Base-by-base conservation (phyloP, 2,797 vertebrate genomes). In the Microchirus variegatus region DNA sequence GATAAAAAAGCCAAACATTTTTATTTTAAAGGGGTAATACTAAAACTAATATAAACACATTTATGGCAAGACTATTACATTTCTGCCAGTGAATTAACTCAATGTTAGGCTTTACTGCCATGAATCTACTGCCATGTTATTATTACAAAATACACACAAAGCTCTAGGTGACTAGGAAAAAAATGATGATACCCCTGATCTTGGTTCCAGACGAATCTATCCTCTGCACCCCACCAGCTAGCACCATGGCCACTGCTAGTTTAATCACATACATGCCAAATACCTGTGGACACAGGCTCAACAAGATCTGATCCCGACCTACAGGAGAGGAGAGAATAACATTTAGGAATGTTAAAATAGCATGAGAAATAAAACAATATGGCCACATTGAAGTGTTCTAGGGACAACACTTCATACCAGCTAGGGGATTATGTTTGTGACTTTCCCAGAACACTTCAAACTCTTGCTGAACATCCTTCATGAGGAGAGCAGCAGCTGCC, bases 231-330 rank as follows among this genome's bases (percentile, higher is more conserved):
- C 97, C 97, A n/a, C 97, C 97, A 53, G 97, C 95, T 73, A 99
- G 86, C 57, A 98, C 95, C 96, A 99, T 93, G 42, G 95, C 95
- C 65, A 99, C 95, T 0, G 97, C 95, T 77, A 99, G 68, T 88
- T 99, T 99, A 56, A 99, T 93, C 45, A 97, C 87, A 76, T 97
- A 99, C 93, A 99, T 92, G 35, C 97, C 97, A 84, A 97, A 99
- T 3, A 99, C 94, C 86, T 99, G 97, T 18, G 97, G 96, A 66
- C 97, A 99, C 44, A 99, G 88, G 67, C 96, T 98, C 75, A 95
- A 88, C 92, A 99, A 67, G 84, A 98, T 96, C 82, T 95, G 94
- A 88, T 98, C 97, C 82, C 97, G 93, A 42, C 96, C 97, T 99
- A 51, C 35, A 70, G 26, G 41, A 61, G 6, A 19, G 3, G 14